Conservation (phyloP, 1,140 invertebrate genomes). For the Aphidius ervi region DNA sequence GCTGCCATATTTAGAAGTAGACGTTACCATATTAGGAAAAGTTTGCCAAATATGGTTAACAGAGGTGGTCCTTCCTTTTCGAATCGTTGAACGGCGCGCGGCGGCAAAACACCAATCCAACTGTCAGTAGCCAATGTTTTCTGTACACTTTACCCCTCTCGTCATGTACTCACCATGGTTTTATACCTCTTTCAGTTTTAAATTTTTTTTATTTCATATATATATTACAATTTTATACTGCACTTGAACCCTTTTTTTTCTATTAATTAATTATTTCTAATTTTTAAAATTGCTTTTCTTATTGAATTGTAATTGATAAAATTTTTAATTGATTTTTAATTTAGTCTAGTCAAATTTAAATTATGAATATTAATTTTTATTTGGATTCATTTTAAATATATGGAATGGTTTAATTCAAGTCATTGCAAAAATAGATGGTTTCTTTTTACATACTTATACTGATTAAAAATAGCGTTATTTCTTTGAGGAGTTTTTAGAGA, state of each 20-base stretch:
- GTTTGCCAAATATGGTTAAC: conserved; percentile 68
- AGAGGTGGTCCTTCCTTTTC: conserved; percentile 51
- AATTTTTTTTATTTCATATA: no score
- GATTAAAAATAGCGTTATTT: conserved; percentile 23
- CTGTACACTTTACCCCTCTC: conserved; percentile 46
- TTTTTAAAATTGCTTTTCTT: no score
- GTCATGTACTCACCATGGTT: background rate
- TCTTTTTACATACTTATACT: conserved; percentile 15
- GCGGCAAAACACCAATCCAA: conserved; percentile 52
- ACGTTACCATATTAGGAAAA: conserved; percentile 69
- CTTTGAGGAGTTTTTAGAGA: conserved; percentile 17
- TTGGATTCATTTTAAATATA: no score
- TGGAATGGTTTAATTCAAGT: no score
- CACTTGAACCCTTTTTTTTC: no score
- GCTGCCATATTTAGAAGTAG: conserved; percentile 71
- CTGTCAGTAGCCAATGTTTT: conserved; percentile 43
- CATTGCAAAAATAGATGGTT: conserved; percentile 15
- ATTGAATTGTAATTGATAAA: no score
- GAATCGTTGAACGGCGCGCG: conserved; percentile 43
- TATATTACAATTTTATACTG: no score
- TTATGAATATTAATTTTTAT: no score
- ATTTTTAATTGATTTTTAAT: no score
- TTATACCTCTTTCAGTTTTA: background rate
- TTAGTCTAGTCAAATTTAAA: no score
- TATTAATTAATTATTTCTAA: no score